Conservation (phyloP, 1,140 invertebrate genomes). For the Colletes latitarsis region DNA sequence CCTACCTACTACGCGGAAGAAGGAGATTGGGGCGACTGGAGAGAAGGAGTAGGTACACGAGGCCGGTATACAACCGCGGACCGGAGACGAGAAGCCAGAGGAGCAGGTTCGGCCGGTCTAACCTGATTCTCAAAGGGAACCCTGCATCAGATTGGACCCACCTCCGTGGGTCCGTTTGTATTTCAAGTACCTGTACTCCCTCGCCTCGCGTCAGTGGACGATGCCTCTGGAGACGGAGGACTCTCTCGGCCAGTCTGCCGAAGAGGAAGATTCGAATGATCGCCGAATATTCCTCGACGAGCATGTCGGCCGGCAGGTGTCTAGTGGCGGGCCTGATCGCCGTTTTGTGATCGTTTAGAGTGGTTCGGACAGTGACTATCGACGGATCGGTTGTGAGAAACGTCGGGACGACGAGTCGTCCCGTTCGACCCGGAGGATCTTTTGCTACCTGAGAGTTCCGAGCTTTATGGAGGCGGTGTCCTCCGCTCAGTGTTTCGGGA, state of each 20-base stretch:
- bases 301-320: background rate
- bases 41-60: slow-evolving; percentile 74
- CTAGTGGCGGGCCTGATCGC: background rate
- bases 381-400: slow-evolving; percentile 25
- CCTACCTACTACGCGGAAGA: slow-evolving; percentile 77
- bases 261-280: slow-evolving; percentile 43
- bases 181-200: slow-evolving; percentile 79
- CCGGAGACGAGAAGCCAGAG: slow-evolving; percentile 74
- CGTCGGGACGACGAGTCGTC: background rate
- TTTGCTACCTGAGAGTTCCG: slow-evolving; percentile 29
- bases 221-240: slow-evolving; percentile 65
- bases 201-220: slow-evolving; percentile 70
- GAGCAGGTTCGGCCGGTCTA: slow-evolving; percentile 82
- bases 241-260: slow-evolving; percentile 46
- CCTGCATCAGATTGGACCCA: slow-evolving; percentile 78
- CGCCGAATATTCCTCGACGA: background rate
- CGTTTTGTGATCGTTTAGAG: slow-evolving; percentile 14
- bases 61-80: slow-evolving; percentile 73
- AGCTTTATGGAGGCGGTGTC: background rate
- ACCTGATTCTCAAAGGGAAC: slow-evolving; percentile 81
- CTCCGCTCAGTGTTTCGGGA: slow-evolving; percentile 42
- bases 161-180: slow-evolving; percentile 77
- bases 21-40: slow-evolving; percentile 69
- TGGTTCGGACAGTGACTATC: slow-evolving; percentile 52
- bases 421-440: background rate